Evolutionary conservation across 2,797 vertebrate genomes (phyloP).

Genomic region (Acanthopagrus latus): DNA sequence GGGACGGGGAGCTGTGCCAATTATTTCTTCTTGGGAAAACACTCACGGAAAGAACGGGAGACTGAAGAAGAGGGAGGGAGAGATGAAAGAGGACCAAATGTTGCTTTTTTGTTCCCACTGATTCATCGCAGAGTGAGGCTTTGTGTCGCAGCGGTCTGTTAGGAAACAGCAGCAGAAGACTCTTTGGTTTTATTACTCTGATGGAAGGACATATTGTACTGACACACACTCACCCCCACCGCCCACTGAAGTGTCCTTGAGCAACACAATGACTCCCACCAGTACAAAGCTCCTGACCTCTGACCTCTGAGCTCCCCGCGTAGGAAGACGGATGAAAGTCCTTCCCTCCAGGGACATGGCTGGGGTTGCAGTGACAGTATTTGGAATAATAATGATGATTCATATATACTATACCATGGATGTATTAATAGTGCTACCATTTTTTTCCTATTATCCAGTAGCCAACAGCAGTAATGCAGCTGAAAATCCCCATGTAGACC

Average conservation of each 20-base stretch:
- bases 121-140: conserved; percentile 39
- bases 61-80: conserved; percentile 32
- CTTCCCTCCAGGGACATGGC: conserved; percentile 10
- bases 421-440: not conserved
- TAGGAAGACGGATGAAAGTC: conserved; percentile 3
- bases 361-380: not conserved
- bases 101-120: conserved; percentile 60
- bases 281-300: conserved; percentile 24
- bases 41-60: conserved; percentile 46
- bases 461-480: not conserved
- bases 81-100: conserved; percentile 65
- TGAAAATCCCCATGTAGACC: not conserved
- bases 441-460: not conserved
- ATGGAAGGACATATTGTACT: conserved; percentile 22
- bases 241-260: conserved; percentile 42
- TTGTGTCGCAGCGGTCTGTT: conserved; percentile 35
- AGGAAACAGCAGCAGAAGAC: conserved; percentile 38
- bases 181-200: conserved; percentile 29
- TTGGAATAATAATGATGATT: not conserved
- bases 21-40: conserved; percentile 79
- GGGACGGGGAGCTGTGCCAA: conserved; percentile 68
- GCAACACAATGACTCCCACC: conserved; percentile 13
- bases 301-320: conserved; percentile 10
- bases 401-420: too few relatives aligned
- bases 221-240: conserved; percentile 4